Evolutionary conservation across 2,888 invertebrate genomes (phyloP).

Genomic region (Eubasilissa splendida): DNA sequence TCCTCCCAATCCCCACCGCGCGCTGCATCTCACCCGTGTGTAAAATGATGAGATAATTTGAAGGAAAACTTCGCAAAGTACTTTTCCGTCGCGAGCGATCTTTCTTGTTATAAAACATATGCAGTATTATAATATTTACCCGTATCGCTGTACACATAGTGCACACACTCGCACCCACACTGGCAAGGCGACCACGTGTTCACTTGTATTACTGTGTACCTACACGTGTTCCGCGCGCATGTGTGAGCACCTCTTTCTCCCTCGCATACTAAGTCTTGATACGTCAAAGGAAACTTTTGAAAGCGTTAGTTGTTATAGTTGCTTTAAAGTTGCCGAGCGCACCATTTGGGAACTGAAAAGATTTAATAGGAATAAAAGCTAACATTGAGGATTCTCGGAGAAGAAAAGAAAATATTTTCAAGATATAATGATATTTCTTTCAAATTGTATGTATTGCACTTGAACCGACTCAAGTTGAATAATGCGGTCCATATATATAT

Average conservation of each 20-base stretch:
- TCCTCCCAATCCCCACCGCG: not conserved
- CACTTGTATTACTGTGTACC: not conserved
- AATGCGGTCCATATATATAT: too few relatives aligned
- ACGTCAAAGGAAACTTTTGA: conserved; percentile 55
- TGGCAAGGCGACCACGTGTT: too few relatives aligned
- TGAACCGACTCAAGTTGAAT: too few relatives aligned
- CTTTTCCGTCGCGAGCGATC: conserved; percentile 7
- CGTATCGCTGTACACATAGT: not conserved
- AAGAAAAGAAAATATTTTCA: too few relatives aligned
- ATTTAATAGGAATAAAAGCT: conserved; percentile 24
- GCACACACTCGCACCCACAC: too few relatives aligned
- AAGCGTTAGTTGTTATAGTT: conserved; percentile 56
- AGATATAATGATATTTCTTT: too few relatives aligned
- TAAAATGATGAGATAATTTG: conserved; percentile 56
- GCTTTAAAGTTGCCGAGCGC: conserved; percentile 50
- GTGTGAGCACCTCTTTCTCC: not conserved
- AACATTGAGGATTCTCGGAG: too few relatives aligned
- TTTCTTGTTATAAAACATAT: conserved; percentile 19
- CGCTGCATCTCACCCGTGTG: conserved; percentile 51
- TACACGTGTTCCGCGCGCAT: not conserved
- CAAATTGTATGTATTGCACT: too few relatives aligned
- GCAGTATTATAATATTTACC: not conserved
- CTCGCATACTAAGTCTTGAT: conserved; percentile 20
- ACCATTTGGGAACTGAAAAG: conserved; percentile 24
- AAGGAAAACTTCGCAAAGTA: conserved; percentile 43